Conservation (phyloP, 2,888 invertebrate species). For the Drosophila suboccidentalis region DNA sequence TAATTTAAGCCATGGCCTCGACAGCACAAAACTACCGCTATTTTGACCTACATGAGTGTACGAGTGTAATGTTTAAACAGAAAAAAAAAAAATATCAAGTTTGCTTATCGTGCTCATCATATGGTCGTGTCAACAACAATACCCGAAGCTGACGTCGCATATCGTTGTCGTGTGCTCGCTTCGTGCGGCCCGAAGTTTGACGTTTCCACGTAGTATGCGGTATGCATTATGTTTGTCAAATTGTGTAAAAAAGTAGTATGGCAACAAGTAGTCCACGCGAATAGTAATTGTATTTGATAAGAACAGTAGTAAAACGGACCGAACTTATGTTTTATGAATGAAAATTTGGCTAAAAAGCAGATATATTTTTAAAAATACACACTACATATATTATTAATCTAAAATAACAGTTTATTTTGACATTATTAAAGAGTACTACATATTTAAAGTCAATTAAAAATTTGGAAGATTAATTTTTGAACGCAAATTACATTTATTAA, state of each 20-base stretch:
- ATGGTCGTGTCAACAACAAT: constrained; percentile 50
- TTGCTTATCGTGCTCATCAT: constrained; percentile 40
- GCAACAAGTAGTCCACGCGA: constrained; percentile 71
- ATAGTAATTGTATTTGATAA: constrained; percentile 56
- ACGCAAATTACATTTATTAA: not conserved
- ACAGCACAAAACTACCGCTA: constrained; percentile 21
- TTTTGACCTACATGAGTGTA: constrained; percentile 60
- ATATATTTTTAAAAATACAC: not conserved
- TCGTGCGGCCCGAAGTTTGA: constrained; percentile 75
- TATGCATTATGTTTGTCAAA: constrained; percentile 45
- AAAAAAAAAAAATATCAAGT: constrained; percentile 66
- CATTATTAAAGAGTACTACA: too few species aligned
- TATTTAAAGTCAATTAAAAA: not conserved
- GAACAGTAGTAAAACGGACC: constrained; percentile 43
- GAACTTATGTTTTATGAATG: constrained; percentile 55
- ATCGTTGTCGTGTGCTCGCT: constrained; percentile 51
- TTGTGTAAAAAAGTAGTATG: constrained; percentile 54
- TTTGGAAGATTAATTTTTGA: not conserved
- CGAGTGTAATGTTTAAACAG: constrained; percentile 22
- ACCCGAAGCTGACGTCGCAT: constrained; percentile 54
- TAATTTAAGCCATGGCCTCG: constrained; percentile 3
- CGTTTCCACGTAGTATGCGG: constrained; percentile 73
- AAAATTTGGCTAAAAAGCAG: constrained; percentile 43
- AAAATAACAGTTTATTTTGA: not conserved
- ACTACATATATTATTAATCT: not conserved